phyloP scores from a whole-genome alignment of 2,113 vertebrate genomes.

The Trachemys scripta region DNA sequence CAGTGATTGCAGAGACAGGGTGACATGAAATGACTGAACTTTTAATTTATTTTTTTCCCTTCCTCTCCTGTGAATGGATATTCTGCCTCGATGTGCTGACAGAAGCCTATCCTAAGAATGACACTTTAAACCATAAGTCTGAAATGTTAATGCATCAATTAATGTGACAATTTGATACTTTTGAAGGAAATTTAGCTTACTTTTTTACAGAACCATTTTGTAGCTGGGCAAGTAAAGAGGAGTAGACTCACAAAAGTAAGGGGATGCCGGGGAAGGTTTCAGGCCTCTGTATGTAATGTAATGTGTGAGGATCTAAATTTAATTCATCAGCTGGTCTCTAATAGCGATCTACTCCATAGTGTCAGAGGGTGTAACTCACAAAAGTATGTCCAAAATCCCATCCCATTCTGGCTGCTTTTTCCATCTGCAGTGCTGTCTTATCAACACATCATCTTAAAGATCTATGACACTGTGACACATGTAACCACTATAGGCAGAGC shows the following conservation, averaged over 20 bases:
- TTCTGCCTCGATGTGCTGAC: conserved; percentile 17
- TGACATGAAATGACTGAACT: conserved; percentile 65
- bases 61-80: conserved; percentile 5
- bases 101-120: not conserved
- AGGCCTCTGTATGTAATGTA: rapidly evolving
- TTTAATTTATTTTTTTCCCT: conserved; percentile 50
- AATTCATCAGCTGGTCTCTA: not conserved
- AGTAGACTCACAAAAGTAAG: not conserved
- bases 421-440: not conserved
- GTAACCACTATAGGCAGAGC: rapidly evolving
- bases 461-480: not conserved
- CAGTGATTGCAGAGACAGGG: conserved; percentile 43
- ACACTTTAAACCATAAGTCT: conserved; percentile 27
- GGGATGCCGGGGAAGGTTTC: not conserved
- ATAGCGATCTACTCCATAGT: not conserved
- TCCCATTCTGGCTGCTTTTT: rapidly evolving
- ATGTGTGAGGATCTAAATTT: not conserved
- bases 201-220: not conserved
- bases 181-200: not conserved
- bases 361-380: not conserved
- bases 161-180: conserved; percentile 41
- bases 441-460: not conserved
- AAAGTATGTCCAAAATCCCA: not conserved
- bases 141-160: conserved; percentile 52
- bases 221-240: not conserved